Conservation (phyloP, 2,888 invertebrate species). For the Ryuthela nishihirai region DNA sequence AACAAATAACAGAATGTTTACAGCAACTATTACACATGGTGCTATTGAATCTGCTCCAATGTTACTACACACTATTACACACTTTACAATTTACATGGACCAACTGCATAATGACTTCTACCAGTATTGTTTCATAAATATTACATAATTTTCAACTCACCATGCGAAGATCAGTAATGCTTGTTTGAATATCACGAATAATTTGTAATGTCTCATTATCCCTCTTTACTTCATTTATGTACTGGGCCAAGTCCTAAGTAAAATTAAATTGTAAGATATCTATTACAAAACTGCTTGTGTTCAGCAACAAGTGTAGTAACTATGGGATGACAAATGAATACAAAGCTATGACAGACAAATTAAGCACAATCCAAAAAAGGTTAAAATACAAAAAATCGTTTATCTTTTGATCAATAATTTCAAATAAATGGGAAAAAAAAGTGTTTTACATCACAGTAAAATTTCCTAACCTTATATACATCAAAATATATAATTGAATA, state of each 20-base stretch:
- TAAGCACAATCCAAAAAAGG: too few species aligned
- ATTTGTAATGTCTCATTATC: constrained; percentile 90
- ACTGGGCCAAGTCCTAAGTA: constrained; percentile 87
- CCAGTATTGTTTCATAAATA: neutral
- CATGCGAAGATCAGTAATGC: constrained; percentile 49
- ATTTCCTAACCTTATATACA: too few species aligned
- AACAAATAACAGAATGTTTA: too few species aligned
- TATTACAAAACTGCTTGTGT: neutral
- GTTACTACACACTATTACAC: neutral
- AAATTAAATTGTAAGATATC: neutral
- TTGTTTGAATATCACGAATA: constrained; percentile 81
- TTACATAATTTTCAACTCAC: constrained; percentile 12
- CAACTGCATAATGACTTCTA: neutral
- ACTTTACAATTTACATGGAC: neutral
- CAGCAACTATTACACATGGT: too few species aligned
- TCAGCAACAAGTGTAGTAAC: too few species aligned
- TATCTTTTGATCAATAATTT: too few species aligned
- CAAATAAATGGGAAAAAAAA: too few species aligned
- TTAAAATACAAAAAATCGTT: too few species aligned
- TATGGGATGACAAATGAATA: too few species aligned
- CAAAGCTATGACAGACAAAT: too few species aligned
- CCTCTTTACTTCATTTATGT: constrained; percentile 95
- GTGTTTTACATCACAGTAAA: too few species aligned
- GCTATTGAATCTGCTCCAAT: neutral
- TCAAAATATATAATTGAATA: too few species aligned